A percentile compares a stretch with the other conserved stretches of the same genome.
These are phyloP conservation scores for Oxygymnocypris stewartii DNA, from an alignment of 2,113 vertebrate species.

Conservation along the genomic window DNA sequence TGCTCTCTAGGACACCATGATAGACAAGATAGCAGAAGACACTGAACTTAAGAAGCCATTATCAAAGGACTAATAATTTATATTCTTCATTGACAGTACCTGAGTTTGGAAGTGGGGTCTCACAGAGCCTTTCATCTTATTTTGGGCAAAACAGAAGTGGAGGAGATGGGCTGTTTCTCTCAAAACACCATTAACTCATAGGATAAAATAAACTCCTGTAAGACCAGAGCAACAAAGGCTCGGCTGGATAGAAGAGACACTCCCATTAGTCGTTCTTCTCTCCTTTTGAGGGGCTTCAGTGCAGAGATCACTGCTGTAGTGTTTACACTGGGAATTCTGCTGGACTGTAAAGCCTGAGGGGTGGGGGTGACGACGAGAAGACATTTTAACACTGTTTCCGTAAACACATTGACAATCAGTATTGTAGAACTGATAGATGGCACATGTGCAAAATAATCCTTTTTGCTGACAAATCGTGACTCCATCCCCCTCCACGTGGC, in stretches of 20 bases:
- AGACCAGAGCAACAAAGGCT: constrained; percentile 66
- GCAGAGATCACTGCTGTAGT: constrained; percentile 57
- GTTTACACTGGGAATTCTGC: constrained; percentile 69
- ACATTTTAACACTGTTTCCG: constrained; percentile 34
- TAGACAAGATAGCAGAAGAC: constrained; percentile 41
- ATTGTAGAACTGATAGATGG: background rate
- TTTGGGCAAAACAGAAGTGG: constrained; percentile 71
- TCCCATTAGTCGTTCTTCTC: constrained; percentile 70
- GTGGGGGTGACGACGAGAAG: constrained; percentile 29
- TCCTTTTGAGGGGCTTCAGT: constrained; percentile 64
- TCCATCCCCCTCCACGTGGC: background rate
- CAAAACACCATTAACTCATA: constrained; percentile 72
- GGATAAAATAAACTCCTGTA: constrained; percentile 65
- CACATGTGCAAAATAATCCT: background rate
- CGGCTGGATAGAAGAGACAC: constrained; percentile 66
- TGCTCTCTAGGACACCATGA: constrained; percentile 47
- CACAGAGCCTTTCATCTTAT: constrained; percentile 64
- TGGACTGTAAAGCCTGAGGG: constrained; percentile 66
- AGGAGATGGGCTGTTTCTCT: constrained; percentile 70
- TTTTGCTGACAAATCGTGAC: constrained; percentile 28
- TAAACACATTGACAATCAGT: constrained; percentile 44
- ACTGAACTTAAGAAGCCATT: constrained; percentile 28
- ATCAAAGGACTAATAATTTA: background rate
- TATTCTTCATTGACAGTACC: background rate
- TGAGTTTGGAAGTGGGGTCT: constrained; percentile 28